Evolutionary conservation across 2,113 vertebrate genomes (phyloP).

Genomic region (Vidua macroura): DNA sequence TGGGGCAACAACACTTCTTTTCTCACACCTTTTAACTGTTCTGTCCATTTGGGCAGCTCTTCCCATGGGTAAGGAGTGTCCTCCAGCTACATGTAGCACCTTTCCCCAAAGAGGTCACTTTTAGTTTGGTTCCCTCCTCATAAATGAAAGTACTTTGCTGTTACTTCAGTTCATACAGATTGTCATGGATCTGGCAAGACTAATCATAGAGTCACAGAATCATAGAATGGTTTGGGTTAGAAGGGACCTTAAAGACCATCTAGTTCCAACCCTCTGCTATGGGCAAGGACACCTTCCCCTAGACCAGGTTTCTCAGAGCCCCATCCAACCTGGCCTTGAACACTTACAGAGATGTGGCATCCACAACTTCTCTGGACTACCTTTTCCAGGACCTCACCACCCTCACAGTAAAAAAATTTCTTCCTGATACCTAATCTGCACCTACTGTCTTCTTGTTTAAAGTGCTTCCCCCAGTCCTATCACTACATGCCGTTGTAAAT

Average conservation of each 20-base stretch:
- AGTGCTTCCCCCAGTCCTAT: neutral
- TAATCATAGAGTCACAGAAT: neutral
- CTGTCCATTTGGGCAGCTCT: neutral
- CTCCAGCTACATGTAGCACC: neutral
- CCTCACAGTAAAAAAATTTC: neutral
- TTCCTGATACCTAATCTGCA: neutral
- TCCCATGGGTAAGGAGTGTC: neutral
- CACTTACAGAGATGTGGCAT: neutral
- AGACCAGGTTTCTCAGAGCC: neutral
- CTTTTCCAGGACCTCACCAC: neutral
- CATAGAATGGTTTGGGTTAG: neutral
- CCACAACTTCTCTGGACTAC: neutral
- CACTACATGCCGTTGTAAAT: neutral
- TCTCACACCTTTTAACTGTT: constrained; percentile 10
- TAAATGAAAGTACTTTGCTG: neutral
- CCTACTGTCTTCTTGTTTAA: neutral
- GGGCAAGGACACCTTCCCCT: neutral
- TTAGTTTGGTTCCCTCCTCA: neutral
- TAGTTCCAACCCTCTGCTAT: neutral
- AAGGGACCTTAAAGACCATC: neutral
- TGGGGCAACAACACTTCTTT: neutral
- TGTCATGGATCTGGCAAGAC: neutral
- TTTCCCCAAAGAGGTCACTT: neutral
- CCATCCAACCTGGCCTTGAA: neutral
- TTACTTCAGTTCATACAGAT: neutral